These are phyloP conservation scores for Campylomormyrus numenius DNA, from an alignment of 2,113 vertebrate genomes.

Conservation along the genomic window DNA sequence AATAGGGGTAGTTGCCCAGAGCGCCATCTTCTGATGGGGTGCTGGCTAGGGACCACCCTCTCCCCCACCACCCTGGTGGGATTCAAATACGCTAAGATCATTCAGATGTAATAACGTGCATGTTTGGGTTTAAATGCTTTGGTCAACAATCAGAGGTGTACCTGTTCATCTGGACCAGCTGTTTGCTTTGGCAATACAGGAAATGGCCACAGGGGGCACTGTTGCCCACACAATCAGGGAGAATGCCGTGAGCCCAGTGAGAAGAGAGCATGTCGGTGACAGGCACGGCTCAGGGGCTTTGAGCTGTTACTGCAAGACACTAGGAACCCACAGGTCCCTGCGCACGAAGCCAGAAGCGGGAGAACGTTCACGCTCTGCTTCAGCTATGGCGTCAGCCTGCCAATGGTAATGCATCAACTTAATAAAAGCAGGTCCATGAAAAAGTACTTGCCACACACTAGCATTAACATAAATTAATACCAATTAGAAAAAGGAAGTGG, in stretches of 20 bases:
- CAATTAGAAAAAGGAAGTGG: background rate
- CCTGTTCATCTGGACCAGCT: background rate
- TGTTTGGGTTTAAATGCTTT: background rate
- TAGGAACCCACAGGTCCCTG: background rate
- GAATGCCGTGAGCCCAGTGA: background rate
- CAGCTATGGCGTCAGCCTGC: background rate
- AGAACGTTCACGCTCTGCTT: background rate
- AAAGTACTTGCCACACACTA: background rate
- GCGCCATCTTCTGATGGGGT: background rate
- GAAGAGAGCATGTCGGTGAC: slow-evolving; percentile 40
- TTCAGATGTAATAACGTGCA: background rate
- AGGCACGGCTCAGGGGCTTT: slow-evolving; percentile 45
- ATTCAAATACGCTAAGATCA: background rate
- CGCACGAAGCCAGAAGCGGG: background rate
- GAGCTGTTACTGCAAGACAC: background rate
- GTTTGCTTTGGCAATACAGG: background rate
- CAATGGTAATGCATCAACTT: background rate
- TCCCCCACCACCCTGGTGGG: background rate
- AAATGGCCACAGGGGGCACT: slow-evolving; percentile 39
- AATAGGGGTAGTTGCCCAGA: background rate
- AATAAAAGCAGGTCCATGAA: background rate
- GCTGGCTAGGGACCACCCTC: background rate
- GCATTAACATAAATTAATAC: background rate
- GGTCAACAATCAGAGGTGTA: background rate
- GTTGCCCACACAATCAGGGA: slow-evolving; percentile 12